Base-by-base conservation (phyloP, 2,888 invertebrate species). In the Ashinkailepas kermadecensis region DNA sequence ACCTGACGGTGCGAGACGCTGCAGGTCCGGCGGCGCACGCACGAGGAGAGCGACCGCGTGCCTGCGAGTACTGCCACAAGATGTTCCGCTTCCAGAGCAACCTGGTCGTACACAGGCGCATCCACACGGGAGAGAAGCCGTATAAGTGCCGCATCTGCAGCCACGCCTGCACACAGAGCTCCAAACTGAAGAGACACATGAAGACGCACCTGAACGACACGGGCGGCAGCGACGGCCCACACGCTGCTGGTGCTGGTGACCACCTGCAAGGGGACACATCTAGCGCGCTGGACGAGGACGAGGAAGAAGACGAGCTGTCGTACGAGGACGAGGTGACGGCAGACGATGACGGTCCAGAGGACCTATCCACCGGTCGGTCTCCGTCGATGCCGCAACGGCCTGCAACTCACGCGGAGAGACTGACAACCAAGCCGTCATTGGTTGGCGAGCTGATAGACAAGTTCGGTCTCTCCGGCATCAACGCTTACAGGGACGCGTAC, bases 401-500 rank as follows among this genome's bases (percentile, higher is more conserved):
- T 39, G 4, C 39, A 39, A 39, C 39, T 39, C 39, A 39, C 39
- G 39, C 39, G 2, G 4, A 39, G 39, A 39, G 39, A 84, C 82
- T 67, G 83, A 80, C 80, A 79, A 82, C 81, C 82, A 83, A 85
- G 80, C 92, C 92, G 81, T 93, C 94, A 62, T 90, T 97, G 78
- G 95, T 97, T 23, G 96, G 96, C 25, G 97, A 98, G 87, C 91
- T 98, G 64, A 97, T 98, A 95, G 96, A 97, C 87, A 96, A 96
- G 88, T 96, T 96, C 86, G 97, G 97, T 0, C 89, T 97, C 80
- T 95, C 94, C 85, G 95, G 95, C 86, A 96, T 97, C 86, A 96
- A 96, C 85, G 95, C 96, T 87, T 97, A 97, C 87, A 96, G 94
- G 85, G 97, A 98, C 89, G 97, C 97, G 39, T 97, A 97, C 87